These are phyloP conservation scores for Fregata magnificens DNA, from an alignment of 2,113 vertebrate genomes.

Conservation along the genomic window DNA sequence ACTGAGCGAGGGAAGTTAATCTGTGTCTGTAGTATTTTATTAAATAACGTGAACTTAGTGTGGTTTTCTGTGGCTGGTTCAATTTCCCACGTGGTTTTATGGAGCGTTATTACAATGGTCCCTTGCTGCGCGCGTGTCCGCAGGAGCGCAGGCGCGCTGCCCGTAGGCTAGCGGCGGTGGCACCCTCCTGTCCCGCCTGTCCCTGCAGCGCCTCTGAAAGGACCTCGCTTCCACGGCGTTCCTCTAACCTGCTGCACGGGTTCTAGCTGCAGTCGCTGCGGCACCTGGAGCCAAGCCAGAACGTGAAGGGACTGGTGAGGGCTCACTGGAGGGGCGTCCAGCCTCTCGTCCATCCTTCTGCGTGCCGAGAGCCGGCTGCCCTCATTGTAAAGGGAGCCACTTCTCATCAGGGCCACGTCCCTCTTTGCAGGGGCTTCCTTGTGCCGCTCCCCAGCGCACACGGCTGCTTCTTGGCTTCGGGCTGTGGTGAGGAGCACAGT, in stretches of 20 bases:
- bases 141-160: background rate
- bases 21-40: background rate
- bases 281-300: background rate
- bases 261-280: fast-evolving
- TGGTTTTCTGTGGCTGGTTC: background rate
- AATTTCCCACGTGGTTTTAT: background rate
- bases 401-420: fast-evolving
- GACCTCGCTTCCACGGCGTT: fast-evolving
- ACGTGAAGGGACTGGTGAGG: fast-evolving
- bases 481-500: fast-evolving
- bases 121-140: fast-evolving
- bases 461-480: fast-evolving
- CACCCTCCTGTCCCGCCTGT: background rate
- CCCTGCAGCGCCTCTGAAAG: background rate
- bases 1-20: background rate
- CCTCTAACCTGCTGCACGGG: background rate
- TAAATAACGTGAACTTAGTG: background rate
- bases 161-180: fast-evolving
- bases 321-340: fast-evolving
- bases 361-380: fast-evolving
- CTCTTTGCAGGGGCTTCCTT: background rate
- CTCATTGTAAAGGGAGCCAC: fast-evolving
- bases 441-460: fast-evolving
- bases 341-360: fast-evolving
- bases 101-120: background rate